Percentiles rank a stretch among this genome's conserved stretches.
Evolutionary conservation across 2,113 vertebrate genomes (phyloP).

Genomic region (Phrynocephalus versicolor): DNA sequence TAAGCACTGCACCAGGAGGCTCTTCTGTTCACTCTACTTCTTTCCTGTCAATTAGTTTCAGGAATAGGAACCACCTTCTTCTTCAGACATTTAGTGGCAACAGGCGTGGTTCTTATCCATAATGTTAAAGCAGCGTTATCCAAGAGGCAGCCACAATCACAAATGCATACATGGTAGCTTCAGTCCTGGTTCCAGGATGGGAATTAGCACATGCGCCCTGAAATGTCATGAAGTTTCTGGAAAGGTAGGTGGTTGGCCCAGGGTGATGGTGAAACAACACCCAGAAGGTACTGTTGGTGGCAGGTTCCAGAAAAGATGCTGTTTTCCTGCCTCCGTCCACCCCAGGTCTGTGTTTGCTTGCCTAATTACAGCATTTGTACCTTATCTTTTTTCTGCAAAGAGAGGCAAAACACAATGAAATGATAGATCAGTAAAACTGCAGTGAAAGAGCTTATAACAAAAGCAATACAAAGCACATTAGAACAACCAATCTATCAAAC

Average conservation of each 20-base stretch:
- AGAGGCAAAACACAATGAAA: neutral
- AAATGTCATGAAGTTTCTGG: neutral
- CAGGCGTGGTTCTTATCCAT: neutral
- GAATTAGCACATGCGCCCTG: neutral
- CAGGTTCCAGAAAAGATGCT: neutral
- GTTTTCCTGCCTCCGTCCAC: neutral
- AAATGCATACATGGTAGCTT: neutral
- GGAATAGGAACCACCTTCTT: neutral
- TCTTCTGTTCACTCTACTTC: neutral
- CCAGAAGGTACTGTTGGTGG: neutral
- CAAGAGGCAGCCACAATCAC: neutral
- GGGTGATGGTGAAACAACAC: neutral
- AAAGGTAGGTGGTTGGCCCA: neutral
- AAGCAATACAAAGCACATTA: neutral
- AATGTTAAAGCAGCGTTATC: neutral
- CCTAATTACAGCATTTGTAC: neutral
- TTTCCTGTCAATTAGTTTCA: neutral
- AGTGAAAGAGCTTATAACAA: neutral
- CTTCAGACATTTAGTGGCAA: neutral
- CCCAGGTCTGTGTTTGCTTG: neutral
- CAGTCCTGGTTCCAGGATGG: neutral
- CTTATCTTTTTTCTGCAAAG: neutral
- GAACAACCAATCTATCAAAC: neutral
- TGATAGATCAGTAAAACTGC: neutral
- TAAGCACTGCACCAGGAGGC: too few species aligned